phyloP scores from a whole-genome alignment of 2,888 invertebrate species.

The Mythimna albipuncta region DNA sequence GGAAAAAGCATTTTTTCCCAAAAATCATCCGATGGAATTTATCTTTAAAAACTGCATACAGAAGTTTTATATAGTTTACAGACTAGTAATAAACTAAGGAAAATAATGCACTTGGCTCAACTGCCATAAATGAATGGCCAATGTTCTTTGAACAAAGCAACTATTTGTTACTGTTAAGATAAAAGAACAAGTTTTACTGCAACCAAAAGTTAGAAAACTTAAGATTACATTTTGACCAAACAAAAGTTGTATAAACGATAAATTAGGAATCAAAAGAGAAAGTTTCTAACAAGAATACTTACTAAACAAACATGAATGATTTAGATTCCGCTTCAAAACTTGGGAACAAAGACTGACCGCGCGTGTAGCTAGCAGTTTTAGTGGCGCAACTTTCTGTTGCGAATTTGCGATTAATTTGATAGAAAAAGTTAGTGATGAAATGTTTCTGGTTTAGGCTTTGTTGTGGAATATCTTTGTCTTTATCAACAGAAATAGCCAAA shows the following conservation, averaged over 20 bases:
- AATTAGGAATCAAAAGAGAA: conserved; percentile 46
- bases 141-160: neutral
- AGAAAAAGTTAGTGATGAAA: conserved; percentile 41
- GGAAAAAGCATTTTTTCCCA: too few relatives aligned
- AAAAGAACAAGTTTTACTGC: conserved; percentile 14
- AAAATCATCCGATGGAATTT: too few relatives aligned
- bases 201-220: conserved; percentile 15
- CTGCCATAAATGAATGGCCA: too few relatives aligned
- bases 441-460: conserved; percentile 5
- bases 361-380: conserved; percentile 24
- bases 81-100: too few relatives aligned
- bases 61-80: too few relatives aligned
- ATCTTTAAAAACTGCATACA: too few relatives aligned
- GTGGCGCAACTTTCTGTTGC: conserved; percentile 25
- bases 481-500: neutral
- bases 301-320: conserved; percentile 59
- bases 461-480: neutral
- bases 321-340: conserved; percentile 46
- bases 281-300: conserved; percentile 52
- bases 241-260: conserved; percentile 48
- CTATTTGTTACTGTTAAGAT: neutral
- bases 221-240: conserved; percentile 41
- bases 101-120: too few relatives aligned
- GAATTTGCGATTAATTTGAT: conserved; percentile 31
- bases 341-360: conserved; percentile 41